Percentiles rank a stretch among this genome's conserved stretches.
phyloP scores from a whole-genome alignment of 2,797 vertebrate species.

The Platyrinchus mystaceus region DNA sequence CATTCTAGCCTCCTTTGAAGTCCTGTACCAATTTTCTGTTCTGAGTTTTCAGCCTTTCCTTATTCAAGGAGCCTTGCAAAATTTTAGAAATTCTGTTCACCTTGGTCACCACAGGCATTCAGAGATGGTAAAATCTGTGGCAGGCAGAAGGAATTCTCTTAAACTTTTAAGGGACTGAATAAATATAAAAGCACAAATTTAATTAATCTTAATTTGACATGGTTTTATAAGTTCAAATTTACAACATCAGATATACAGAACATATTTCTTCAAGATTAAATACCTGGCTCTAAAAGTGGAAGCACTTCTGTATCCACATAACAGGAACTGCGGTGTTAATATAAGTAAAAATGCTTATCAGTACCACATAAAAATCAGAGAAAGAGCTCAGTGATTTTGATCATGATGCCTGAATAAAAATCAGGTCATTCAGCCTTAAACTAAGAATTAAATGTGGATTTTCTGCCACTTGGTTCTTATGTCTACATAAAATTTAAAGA shows the following conservation, averaged over 20 bases:
- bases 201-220: constrained; percentile 28
- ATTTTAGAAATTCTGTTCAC: not conserved
- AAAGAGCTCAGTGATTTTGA: not conserved
- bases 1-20: not conserved
- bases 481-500: not conserved
- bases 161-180: not conserved
- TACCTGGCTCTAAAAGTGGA: not conserved
- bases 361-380: not conserved
- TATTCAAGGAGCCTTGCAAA: not conserved
- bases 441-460: not conserved
- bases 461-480: not conserved
- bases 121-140: not conserved
- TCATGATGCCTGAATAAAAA: not conserved
- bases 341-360: not conserved
- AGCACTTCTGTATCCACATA: not conserved
- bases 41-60: not conserved
- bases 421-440: not conserved
- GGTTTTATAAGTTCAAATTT: not conserved
- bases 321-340: not conserved
- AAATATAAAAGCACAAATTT: not conserved
- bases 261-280: not conserved
- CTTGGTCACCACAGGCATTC: not conserved
- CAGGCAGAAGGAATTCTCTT: not conserved
- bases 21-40: not conserved
- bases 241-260: not conserved